Conservation (phyloP, 1,140 invertebrate genomes). For the Diprion similis region DNA sequence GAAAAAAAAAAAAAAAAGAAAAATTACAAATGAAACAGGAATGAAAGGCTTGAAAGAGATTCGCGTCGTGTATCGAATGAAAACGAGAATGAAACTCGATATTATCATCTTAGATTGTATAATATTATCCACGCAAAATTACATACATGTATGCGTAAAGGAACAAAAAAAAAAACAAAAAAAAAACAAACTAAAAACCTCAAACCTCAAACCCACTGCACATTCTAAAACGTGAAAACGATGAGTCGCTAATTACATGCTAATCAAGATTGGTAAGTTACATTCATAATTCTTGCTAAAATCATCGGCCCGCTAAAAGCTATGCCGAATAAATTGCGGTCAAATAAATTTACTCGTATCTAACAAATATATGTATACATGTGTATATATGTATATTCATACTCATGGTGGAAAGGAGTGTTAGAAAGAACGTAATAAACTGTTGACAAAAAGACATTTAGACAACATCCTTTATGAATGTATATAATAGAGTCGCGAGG, state of each 20-base stretch:
- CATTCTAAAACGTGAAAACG: background rate
- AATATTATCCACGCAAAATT: background rate
- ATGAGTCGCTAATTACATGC: background rate
- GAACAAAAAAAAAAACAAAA: too few relatives aligned
- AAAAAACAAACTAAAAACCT: too few relatives aligned
- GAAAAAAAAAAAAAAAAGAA: background rate
- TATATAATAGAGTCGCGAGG: too few relatives aligned
- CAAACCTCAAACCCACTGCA: background rate
- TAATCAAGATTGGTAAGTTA: background rate
- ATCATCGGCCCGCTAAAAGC: background rate
- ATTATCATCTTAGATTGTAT: background rate
- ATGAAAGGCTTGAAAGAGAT: too few relatives aligned
- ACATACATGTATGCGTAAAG: background rate
- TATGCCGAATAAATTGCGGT: background rate
- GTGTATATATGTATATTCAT: too few relatives aligned
- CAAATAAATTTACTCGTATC: background rate
- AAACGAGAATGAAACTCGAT: background rate
- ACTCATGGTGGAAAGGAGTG: too few relatives aligned
- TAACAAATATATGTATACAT: too few relatives aligned
- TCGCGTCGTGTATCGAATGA: background rate
- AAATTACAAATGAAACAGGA: background rate
- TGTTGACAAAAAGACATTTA: too few relatives aligned
- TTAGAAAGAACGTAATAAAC: too few relatives aligned
- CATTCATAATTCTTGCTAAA: background rate
- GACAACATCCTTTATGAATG: too few relatives aligned